Conservation (phyloP, 2,797 vertebrate genomes). For the Lagocephalus sceleratus region DNA sequence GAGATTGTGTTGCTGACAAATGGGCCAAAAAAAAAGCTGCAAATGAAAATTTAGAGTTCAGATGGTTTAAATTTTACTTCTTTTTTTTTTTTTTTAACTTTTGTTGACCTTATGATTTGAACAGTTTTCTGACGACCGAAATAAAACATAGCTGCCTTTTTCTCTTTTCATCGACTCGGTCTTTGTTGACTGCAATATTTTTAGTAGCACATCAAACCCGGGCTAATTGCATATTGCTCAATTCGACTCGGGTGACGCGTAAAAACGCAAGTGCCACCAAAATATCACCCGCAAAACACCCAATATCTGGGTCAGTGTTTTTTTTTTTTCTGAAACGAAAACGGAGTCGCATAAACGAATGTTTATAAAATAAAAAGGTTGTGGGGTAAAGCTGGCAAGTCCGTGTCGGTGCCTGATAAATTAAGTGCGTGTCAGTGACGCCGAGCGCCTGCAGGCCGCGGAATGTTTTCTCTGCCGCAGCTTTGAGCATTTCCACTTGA, state of each 20-base stretch:
- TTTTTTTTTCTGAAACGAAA: constrained; percentile 8
- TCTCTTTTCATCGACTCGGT: neutral
- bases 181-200: neutral
- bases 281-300: constrained; percentile 6
- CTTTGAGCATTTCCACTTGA: constrained; percentile 24
- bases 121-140: constrained; percentile 29
- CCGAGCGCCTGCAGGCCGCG: constrained; percentile 52
- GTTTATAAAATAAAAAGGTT: neutral
- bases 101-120: constrained; percentile 6
- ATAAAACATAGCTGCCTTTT: neutral
- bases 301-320: constrained; percentile 11
- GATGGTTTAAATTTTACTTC: too few species aligned
- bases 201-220: constrained; percentile 3
- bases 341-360: neutral
- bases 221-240: neutral
- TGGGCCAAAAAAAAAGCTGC: too few species aligned
- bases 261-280: neutral
- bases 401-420: neutral
- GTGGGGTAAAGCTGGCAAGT: neutral
- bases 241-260: neutral
- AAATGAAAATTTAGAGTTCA: too few species aligned
- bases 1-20: too few species aligned
- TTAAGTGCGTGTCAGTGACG: constrained; percentile 40
- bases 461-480: constrained; percentile 21
- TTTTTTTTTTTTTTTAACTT: too few species aligned